Evolutionary conservation across 1,140 invertebrate species (phyloP), one percentile per base, ranked within the genome.

Genomic region (Drosophila setifemur): DNA sequence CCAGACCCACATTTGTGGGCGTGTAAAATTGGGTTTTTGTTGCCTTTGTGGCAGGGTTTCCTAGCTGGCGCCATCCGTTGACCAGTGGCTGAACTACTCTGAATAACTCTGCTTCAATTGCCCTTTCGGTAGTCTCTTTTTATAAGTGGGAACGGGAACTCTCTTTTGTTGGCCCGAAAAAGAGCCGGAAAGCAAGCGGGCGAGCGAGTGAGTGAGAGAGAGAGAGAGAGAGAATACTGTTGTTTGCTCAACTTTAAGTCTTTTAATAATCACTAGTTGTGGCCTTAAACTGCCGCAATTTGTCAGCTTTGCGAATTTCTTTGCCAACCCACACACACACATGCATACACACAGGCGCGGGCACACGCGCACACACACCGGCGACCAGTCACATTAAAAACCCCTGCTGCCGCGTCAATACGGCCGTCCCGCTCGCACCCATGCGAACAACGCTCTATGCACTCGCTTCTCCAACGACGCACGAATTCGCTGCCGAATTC

Each of bases 321-420:
- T 71, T 45, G 45, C 55, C 52, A 31, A 35, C 64, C 28, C 40
- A 70, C 23, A 40, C 31, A 72, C 6, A 45, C 66, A 53, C 23
- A 43, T 25, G 33, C 31, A n/a, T n/a, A 70, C 23, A 40, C 31
- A 72, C 6, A 45, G 54, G 48, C 40, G 49, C 49, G 25, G 11
- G 21, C 52, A 48, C 49, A 52, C 69, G 49, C 18, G 61, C 68
- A 60, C 39, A 58, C 45, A 69, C 39, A 82, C 54, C 44, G 48
- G 57, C 74, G 81, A 85, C 79, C 79, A 86, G 81, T 86, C 61
- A 64, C 70, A 57, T 77, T 83, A 50, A 75, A 85, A 85, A 72
- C 79, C 79, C 79, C 79, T 86, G 81, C 75, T 66, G 79, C 60
- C 35, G 55, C 31, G 49, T 40, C 54, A 81, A 29, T 50, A 40